Conservation (phyloP, 2,888 invertebrate species). For the Chirona hameri region DNA sequence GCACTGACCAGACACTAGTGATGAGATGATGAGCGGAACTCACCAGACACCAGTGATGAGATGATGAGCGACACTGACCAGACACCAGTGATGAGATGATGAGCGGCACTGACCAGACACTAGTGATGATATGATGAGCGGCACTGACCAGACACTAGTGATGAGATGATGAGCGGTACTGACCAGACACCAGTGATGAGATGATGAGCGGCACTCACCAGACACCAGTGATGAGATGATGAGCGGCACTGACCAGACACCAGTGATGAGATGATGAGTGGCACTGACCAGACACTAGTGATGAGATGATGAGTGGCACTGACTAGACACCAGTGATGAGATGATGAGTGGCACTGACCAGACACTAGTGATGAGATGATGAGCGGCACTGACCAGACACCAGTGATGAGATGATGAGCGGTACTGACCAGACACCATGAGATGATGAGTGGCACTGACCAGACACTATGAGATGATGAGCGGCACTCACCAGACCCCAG, state of each 20-base stretch:
- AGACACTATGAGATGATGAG: conserved; percentile 61
- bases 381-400: conserved; percentile 61
- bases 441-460: conserved; percentile 61
- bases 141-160: conserved; percentile 58
- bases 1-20: conserved; percentile 58
- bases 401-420: conserved; percentile 62
- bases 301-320: conserved; percentile 62
- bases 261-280: conserved; percentile 62
- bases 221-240: conserved; percentile 62
- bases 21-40: conserved; percentile 62
- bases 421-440: conserved; percentile 59
- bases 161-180: conserved; percentile 62
- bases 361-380: conserved; percentile 62
- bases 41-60: conserved; percentile 61
- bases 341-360: conserved; percentile 60
- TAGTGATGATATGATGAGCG: conserved; percentile 62
- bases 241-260: conserved; percentile 61
- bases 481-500: conserved; percentile 59
- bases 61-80: conserved; percentile 60
- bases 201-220: conserved; percentile 60
- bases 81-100: conserved; percentile 62
- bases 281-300: conserved; percentile 58
- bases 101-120: conserved; percentile 61
- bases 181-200: conserved; percentile 61
- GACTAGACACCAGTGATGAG: conserved; percentile 61